Percentiles rank a stretch among this genome's conserved stretches.
Conservation (phyloP, 2,888 invertebrate genomes). For the Nasonia oneida region DNA sequence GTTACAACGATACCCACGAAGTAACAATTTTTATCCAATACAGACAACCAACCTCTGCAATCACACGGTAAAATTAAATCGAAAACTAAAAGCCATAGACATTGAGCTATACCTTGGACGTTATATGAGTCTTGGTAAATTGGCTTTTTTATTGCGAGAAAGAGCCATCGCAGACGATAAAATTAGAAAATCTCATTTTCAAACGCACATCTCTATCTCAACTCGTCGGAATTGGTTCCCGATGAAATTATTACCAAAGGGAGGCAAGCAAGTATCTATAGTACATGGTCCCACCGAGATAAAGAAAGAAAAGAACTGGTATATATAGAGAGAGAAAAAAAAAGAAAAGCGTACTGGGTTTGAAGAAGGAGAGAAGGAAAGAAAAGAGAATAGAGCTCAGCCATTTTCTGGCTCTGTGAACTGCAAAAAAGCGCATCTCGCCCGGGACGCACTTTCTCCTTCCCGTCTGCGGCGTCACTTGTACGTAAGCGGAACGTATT, state of each 20-base stretch:
- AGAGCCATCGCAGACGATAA: constrained; percentile 15
- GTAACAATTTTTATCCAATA: background rate
- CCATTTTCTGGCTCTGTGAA: constrained; percentile 69
- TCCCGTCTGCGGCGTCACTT: constrained; percentile 33
- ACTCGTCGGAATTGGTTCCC: constrained; percentile 33
- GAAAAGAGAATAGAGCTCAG: constrained; percentile 13
- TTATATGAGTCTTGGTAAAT: background rate
- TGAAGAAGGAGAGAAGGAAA: background rate
- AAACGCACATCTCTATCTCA: constrained; percentile 38
- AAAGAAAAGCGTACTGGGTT: constrained; percentile 24
- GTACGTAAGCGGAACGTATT: constrained; percentile 64
- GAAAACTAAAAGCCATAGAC: background rate
- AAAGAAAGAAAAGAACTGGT: constrained; percentile 20
- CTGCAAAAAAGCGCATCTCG: constrained; percentile 65
- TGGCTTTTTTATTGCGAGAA: background rate
- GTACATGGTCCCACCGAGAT: background rate
- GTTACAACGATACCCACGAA: background rate
- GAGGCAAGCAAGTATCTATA: constrained; percentile 7
- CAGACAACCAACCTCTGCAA: background rate
- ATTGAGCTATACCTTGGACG: background rate
- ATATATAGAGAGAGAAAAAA: constrained; percentile 14
- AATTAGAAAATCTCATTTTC: constrained; percentile 46
- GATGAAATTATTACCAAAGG: constrained; percentile 49
- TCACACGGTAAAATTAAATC: background rate
- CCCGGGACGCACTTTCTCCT: constrained; percentile 43